Base-by-base conservation (phyloP, 2,888 invertebrate species). In the Cryptus viduatorius region DNA sequence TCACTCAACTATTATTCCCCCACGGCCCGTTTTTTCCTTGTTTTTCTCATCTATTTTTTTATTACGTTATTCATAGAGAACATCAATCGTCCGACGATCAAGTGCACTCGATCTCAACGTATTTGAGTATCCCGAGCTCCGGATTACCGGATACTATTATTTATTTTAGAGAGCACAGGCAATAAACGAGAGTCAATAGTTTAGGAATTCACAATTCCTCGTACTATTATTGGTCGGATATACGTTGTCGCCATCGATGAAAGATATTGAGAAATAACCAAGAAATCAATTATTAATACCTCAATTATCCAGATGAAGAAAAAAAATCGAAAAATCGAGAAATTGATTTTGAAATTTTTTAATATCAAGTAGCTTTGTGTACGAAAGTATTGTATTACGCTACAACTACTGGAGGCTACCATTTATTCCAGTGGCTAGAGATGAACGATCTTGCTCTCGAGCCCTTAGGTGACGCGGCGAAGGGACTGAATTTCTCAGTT, bases 401-500 rank as follows among this genome's bases (percentile, higher is more conserved):
- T 46, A 68, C 42, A 67, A 46, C 71, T 19, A 82, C 31, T 44
- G 72, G 5, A 59, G 14, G 44, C 31, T 56, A 48, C 29, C 12
- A 56, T 61, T 65, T 64, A 79, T 83, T 69, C 48, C 24, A 80
- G 14, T 61, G 12, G 68, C 65, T 48, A 50, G 48, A 72, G 59
- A 77, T 42, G 72, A 79, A 69, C 29, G 19, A n/a, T 67, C 42
- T 75, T 42, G 56, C 14, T 65, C 24, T n/a, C 19, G 42, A 8
- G 56, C 53, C 53, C 61, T 67, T 67, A 65, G 76, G 65, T 76
- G 65, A 67, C 65, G 37, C 50, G 50, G 59, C 68, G 80, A 68
- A 77, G 61, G 64, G 16, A 56, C 67, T 76, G 65, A 78, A 81
- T 84, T 81, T 78, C 78, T 81, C 77, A 73, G 83, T 79, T 76